Percentiles rank a stretch among this genome's conserved stretches.
These are phyloP conservation scores for Lordiphosa clarofinis DNA, from an alignment of 1,140 invertebrate species.

Conservation along the genomic window DNA sequence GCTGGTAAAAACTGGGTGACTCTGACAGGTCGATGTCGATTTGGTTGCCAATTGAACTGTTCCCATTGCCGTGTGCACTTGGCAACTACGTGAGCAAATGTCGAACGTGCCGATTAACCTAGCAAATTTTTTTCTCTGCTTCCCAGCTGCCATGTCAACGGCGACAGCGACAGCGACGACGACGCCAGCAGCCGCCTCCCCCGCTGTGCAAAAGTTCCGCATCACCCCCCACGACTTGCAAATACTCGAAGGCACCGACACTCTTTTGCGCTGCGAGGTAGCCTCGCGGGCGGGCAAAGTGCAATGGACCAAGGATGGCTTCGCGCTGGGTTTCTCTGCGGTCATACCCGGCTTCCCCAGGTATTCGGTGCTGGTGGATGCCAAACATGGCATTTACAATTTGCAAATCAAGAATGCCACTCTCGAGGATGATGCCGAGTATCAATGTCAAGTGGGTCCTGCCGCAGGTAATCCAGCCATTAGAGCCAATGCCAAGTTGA, in stretches of 20 bases:
- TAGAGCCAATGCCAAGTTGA: slow-evolving; percentile 89
- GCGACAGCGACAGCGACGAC: slow-evolving; percentile 16
- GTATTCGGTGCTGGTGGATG: slow-evolving; percentile 91
- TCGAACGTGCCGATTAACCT: slow-evolving; percentile 74
- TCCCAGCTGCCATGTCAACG: slow-evolving; percentile 26
- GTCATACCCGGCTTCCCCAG: slow-evolving; percentile 92
- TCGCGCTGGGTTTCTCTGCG: slow-evolving; percentile 90
- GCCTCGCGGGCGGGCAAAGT: slow-evolving; percentile 90
- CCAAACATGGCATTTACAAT: slow-evolving; percentile 89
- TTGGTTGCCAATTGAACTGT: slow-evolving; percentile 62
- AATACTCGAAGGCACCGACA: slow-evolving; percentile 90
- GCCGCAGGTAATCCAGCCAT: slow-evolving; percentile 88
- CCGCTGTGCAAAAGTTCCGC: slow-evolving; percentile 86
- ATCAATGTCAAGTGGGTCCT: slow-evolving; percentile 95
- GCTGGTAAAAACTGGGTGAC: slow-evolving; percentile 64
- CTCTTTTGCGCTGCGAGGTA: slow-evolving; percentile 91
- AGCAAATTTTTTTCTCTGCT: slow-evolving; percentile 38
- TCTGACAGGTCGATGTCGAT: slow-evolving; percentile 63
- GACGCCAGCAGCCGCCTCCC: slow-evolving; percentile 68
- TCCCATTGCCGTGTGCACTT: slow-evolving; percentile 55
- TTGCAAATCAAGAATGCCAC: slow-evolving; percentile 90
- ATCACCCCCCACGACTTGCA: slow-evolving; percentile 87
- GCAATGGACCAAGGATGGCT: slow-evolving; percentile 97
- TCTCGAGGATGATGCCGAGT: slow-evolving; percentile 93
- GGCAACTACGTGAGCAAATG: slow-evolving; percentile 73